Conservation (phyloP, 1,140 invertebrate species). For the Dendroctonus valens region DNA sequence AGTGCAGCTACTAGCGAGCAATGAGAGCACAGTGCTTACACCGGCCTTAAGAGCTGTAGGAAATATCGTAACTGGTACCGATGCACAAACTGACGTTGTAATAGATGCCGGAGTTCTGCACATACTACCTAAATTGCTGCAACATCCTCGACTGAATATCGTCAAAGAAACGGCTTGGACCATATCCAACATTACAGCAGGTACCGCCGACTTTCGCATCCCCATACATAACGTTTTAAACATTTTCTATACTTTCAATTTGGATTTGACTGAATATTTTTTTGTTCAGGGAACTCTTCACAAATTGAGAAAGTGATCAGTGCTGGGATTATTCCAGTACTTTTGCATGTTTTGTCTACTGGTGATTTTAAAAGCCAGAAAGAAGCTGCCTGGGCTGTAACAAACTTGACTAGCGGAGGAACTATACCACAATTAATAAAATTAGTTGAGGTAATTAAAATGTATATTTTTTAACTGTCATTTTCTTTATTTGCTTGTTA, state of each 20-base stretch:
- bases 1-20: conserved; percentile 70
- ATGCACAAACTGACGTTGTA: conserved; percentile 87
- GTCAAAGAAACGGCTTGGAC: conserved; percentile 98
- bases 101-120: conserved; percentile 76
- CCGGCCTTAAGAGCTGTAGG: conserved; percentile 85
- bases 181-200: conserved; percentile 97
- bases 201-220: conserved; percentile 52
- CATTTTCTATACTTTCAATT: not conserved
- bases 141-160: conserved; percentile 65
- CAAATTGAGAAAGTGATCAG: conserved; percentile 98
- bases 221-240: too few species aligned
- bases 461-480: too few species aligned
- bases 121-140: conserved; percentile 69
- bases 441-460: conserved; percentile 67
- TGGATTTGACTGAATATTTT: not conserved
- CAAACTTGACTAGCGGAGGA: conserved; percentile 97
- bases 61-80: conserved; percentile 86
- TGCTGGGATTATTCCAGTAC: conserved; percentile 77
- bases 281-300: conserved; percentile 83
- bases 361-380: conserved; percentile 99
- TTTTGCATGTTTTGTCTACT: conserved; percentile 77
- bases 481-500: not conserved
- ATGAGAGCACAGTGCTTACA: conserved; percentile 76
- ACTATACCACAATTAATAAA: conserved; percentile 84
- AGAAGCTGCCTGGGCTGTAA: conserved; percentile 98